Evolutionary conservation across 2,888 invertebrate species (phyloP).

Genomic region (Unio pictorum): DNA sequence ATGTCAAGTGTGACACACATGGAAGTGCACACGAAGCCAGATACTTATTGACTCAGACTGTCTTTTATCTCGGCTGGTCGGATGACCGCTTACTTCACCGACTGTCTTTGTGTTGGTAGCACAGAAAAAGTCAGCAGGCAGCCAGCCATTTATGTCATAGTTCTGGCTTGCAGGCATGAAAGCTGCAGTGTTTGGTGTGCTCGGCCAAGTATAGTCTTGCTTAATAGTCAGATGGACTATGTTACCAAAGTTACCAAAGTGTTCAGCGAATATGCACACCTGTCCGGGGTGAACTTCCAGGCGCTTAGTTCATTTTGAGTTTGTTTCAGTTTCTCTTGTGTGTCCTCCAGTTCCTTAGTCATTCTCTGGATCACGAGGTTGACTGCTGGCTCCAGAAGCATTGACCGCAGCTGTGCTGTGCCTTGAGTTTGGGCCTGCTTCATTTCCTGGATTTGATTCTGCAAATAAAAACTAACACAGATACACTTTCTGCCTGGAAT

Average conservation of each 20-base stretch:
- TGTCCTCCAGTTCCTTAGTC: conserved; percentile 89
- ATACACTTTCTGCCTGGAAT: too few relatives aligned
- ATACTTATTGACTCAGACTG: too few relatives aligned
- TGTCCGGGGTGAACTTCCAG: conserved; percentile 99
- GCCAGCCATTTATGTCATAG: too few relatives aligned
- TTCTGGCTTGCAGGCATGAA: too few relatives aligned
- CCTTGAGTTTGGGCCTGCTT: conserved; percentile 90
- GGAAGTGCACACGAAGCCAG: too few relatives aligned
- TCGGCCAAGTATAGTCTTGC: background rate
- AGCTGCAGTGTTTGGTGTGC: too few relatives aligned
- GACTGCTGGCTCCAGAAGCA: conserved; percentile 94
- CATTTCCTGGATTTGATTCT: conserved; percentile 95
- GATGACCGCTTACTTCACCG: too few relatives aligned
- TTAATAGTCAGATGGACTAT: conserved; percentile 16
- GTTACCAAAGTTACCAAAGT: conserved; percentile 51
- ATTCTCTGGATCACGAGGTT: conserved; percentile 93
- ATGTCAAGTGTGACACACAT: too few relatives aligned
- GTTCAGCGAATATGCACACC: conserved; percentile 72
- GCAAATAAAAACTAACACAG: conserved; percentile 20
- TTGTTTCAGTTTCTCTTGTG: conserved; percentile 92
- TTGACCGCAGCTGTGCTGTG: conserved; percentile 82
- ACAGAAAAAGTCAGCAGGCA: too few relatives aligned
- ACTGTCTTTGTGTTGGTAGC: too few relatives aligned
- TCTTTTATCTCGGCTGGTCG: too few relatives aligned
- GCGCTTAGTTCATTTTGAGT: conserved; percentile 97